A percentile compares a stretch with the other conserved stretches of the same genome.
Evolutionary conservation across 2,888 invertebrate species (phyloP).

Genomic region (Ophion slaviceki): DNA sequence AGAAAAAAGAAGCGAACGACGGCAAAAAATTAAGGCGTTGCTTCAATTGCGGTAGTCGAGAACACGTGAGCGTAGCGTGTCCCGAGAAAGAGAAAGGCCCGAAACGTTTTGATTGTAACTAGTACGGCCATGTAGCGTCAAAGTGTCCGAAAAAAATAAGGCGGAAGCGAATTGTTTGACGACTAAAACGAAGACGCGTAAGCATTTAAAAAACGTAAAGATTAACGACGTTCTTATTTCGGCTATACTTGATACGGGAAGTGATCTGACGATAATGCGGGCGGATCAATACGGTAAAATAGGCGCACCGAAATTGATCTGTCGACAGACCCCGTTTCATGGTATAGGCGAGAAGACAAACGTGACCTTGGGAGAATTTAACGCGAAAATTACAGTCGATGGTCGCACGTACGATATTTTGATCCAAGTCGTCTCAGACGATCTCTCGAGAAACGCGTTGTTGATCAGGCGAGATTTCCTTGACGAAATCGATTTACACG

Average conservation of each 20-base stretch:
- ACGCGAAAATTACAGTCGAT: too few relatives aligned
- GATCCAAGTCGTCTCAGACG: conserved; percentile 12
- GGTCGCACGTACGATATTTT: conserved; percentile 7
- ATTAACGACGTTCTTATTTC: conserved; percentile 21
- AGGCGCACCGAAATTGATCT: conserved; percentile 15
- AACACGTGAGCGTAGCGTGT: not conserved
- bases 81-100: conserved; percentile 4
- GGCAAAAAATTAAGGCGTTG: not conserved
- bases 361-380: too few relatives aligned
- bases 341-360: not conserved
- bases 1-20: not conserved
- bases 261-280: conserved; percentile 25
- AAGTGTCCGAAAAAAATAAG: conserved; percentile 3
- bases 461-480: conserved; percentile 20
- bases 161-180: conserved; percentile 8
- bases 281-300: conserved; percentile 24
- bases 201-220: conserved; percentile 29
- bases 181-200: not conserved
- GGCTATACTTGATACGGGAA: conserved; percentile 26
- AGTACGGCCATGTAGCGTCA: not conserved
- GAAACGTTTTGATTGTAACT: conserved; percentile 9
- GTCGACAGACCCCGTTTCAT: conserved; percentile 4
- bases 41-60: not conserved
- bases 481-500: not conserved
- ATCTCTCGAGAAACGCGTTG: conserved; percentile 30